Base-by-base conservation (phyloP, 2,888 invertebrate species). In the Pycnomerus fuliginosus region DNA sequence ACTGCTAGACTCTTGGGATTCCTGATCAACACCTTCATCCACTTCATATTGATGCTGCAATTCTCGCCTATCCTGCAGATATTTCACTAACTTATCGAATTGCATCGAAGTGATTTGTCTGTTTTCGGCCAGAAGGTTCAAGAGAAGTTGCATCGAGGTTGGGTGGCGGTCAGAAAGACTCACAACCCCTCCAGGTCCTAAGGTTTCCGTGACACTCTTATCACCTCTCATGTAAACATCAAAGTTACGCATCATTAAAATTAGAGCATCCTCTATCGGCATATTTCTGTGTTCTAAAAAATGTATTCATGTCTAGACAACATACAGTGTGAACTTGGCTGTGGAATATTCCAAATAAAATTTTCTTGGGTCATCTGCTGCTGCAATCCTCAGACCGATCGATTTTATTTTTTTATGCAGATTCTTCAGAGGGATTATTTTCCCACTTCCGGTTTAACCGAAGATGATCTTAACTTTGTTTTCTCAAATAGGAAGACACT, bases 241-340 rank as follows among this genome's bases (percentile, higher is more conserved):
- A 62, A 83, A 85, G 61, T 90, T 88, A 1, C 85, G 79, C 4
- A 82, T 80, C 16, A 96, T 76, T 49, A 95, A 75, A 52, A 80
- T 80, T 44, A 95, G 74, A 0, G 95, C 92, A 71, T 95, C 94
- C 40, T 96, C 94, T 23, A 94, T 68, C 0, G 94, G 94, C 92
- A 96, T 96, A 74, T 96, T 95, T 57, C 96, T 84, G 72, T 96
- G 96, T 67, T 95, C 96, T 85, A 77, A 53, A 15, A 25, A 34
- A 33, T 16, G 11, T 8, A 15, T 24, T 16, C 13, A 16, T 31
- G n/a, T n/a, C n/a, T n/a, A n/a, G n/a, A n/a, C n/a, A n/a, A n/a
- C n/a, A n/a, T n/a, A n/a, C n/a, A n/a, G n/a, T n/a, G n/a, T n/a
- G n/a, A n/a, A n/a, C n/a, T n/a, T n/a, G n/a, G n/a, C n/a, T n/a